A percentile compares a stretch with the other conserved stretches of the same genome.
Conservation (phyloP, 2,113 vertebrate species). For the Hydrolagus affinis region DNA sequence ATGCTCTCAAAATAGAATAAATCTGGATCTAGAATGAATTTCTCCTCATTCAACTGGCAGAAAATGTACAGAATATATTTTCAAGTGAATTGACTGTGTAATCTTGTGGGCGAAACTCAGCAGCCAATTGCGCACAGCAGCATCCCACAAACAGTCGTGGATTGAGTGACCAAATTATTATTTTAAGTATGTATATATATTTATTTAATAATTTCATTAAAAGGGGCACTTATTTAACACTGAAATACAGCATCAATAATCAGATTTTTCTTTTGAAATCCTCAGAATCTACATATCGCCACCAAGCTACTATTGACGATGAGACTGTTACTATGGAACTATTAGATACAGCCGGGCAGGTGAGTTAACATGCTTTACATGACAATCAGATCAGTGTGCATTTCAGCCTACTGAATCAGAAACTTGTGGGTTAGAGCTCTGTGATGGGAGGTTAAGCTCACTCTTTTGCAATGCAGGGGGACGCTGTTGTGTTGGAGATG, state of each 20-base stretch:
- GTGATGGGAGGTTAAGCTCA: background rate
- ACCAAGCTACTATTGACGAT: conserved; percentile 91
- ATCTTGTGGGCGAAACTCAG: too few species aligned
- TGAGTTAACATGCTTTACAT: conserved; percentile 44
- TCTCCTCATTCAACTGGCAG: too few species aligned
- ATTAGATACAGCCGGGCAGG: conserved; percentile 94
- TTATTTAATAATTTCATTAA: background rate
- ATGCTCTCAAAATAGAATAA: too few species aligned
- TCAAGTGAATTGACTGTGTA: too few species aligned
- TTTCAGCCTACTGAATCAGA: too few species aligned
- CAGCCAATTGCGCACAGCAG: too few species aligned
- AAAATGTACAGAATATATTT: too few species aligned
- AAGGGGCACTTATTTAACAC: background rate
- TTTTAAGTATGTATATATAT: background rate
- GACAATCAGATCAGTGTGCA: background rate
- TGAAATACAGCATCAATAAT: background rate
- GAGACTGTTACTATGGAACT: conserved; percentile 95
- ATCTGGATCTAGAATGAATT: too few species aligned
- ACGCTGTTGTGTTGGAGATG: too few species aligned
- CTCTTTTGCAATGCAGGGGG: too few species aligned
- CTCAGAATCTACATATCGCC: conserved; percentile 89
- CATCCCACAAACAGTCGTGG: too few species aligned
- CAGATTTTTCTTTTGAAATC: conserved; percentile 33
- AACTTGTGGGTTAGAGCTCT: background rate
- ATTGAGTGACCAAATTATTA: background rate